Conservation (phyloP, 1,140 invertebrate species). For the Thaumetopoea pityocampa region DNA sequence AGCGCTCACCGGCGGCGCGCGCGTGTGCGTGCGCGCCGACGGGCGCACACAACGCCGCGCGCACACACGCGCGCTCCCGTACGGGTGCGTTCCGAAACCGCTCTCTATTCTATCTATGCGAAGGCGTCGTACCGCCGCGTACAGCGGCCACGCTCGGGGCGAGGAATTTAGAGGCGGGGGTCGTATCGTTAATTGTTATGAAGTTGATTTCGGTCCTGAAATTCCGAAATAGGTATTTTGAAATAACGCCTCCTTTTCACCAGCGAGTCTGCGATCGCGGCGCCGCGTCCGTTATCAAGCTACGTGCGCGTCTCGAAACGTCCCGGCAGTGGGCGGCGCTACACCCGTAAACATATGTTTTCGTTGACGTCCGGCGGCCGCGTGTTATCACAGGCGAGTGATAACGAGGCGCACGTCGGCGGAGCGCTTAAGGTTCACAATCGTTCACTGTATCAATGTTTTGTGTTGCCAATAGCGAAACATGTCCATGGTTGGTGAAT, state of each 20-base stretch:
- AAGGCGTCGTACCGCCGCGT: slow-evolving; percentile 73
- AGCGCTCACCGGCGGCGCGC: slow-evolving; percentile 68
- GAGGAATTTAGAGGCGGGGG: slow-evolving; percentile 74
- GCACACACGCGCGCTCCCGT: slow-evolving; percentile 42
- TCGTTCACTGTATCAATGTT: slow-evolving; percentile 18
- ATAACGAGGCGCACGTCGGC: slow-evolving; percentile 49
- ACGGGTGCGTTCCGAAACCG: slow-evolving; percentile 72
- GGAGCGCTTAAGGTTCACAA: slow-evolving; percentile 31
- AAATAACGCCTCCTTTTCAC: slow-evolving; percentile 69
- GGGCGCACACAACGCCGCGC: slow-evolving; percentile 36
- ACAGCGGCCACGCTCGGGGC: slow-evolving; percentile 71
- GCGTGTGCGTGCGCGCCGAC: slow-evolving; percentile 56
- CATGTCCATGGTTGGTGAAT: slow-evolving; percentile 51
- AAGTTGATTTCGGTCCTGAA: slow-evolving; percentile 75
- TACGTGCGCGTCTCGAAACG: slow-evolving; percentile 17
- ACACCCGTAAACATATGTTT: slow-evolving; percentile 32
- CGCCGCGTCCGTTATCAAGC: slow-evolving; percentile 20
- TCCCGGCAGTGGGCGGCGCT: slow-evolving; percentile 2
- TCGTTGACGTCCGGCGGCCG: slow-evolving; percentile 20
- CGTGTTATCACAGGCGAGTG: slow-evolving; percentile 53
- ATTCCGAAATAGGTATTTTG: slow-evolving; percentile 74
- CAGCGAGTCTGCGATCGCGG: slow-evolving; percentile 24
- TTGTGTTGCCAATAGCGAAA: slow-evolving; percentile 35
- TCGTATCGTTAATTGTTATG: slow-evolving; percentile 76
- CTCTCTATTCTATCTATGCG: slow-evolving; percentile 76